phyloP scores from a whole-genome alignment of 2,888 invertebrate species.

The Ophion slaviceki region DNA sequence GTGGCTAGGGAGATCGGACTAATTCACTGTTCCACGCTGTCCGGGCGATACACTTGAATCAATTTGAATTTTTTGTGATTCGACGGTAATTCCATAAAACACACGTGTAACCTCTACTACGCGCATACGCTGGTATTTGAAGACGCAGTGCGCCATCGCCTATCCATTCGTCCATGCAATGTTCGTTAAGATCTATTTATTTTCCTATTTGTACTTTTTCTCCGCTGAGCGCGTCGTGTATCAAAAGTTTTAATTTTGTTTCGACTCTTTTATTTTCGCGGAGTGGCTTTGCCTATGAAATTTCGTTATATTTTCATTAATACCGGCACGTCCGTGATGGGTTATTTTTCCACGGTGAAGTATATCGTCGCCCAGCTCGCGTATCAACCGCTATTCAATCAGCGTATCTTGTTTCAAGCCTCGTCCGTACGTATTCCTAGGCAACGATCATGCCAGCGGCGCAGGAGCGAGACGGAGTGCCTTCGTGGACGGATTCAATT shows the following conservation, averaged over 20 bases:
- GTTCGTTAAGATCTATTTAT: slow-evolving; percentile 74
- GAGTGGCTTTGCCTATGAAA: neutral
- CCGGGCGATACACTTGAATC: slow-evolving; percentile 2
- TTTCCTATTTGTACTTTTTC: slow-evolving; percentile 58
- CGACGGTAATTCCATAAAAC: neutral
- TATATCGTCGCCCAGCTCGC: slow-evolving; percentile 66
- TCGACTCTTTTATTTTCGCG: slow-evolving; percentile 61
- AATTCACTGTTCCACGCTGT: neutral
- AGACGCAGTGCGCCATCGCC: neutral
- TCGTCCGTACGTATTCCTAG: slow-evolving; percentile 75
- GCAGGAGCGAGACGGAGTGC: slow-evolving; percentile 39
- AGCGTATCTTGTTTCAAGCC: slow-evolving; percentile 79
- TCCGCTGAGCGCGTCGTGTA: slow-evolving; percentile 1
- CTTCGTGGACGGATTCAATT: slow-evolving; percentile 79
- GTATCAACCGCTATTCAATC: slow-evolving; percentile 79
- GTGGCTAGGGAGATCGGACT: neutral
- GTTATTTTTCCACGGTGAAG: slow-evolving; percentile 23
- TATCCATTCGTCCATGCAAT: neutral
- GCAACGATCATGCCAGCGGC: slow-evolving; percentile 77
- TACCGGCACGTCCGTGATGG: neutral
- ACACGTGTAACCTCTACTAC: neutral
- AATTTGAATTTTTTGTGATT: slow-evolving; percentile 7
- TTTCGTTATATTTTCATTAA: slow-evolving; percentile 9
- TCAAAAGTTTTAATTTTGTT: slow-evolving; percentile 59
- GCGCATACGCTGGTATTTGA: neutral